phyloP scores from a whole-genome alignment of 2,797 vertebrate genomes.

The Onychomys torridus region DNA sequence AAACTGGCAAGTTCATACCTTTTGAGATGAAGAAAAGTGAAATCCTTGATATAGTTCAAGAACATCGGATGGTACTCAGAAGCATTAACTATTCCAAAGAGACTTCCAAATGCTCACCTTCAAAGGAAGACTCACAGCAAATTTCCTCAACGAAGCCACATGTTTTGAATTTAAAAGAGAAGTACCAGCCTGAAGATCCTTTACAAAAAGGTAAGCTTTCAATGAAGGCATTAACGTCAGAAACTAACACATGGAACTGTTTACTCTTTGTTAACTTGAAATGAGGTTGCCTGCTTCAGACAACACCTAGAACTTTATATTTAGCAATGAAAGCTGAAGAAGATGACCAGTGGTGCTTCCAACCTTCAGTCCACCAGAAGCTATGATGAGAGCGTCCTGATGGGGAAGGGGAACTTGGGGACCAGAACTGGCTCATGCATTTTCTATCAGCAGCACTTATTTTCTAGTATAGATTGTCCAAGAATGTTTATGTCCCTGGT shows the following conservation, averaged over 20 bases:
- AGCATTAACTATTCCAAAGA: constrained; percentile 32
- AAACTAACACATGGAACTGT: not conserved
- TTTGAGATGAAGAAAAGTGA: constrained; percentile 47
- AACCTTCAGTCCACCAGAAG: not conserved
- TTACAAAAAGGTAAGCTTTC: constrained; percentile 68
- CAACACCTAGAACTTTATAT: not conserved
- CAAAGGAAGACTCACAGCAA: not conserved
- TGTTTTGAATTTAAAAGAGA: constrained; percentile 50
- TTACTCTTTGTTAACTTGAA: not conserved
- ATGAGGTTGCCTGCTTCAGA: not conserved
- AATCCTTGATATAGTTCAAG: not conserved
- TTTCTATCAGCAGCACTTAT: not conserved
- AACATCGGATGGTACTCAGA: not conserved
- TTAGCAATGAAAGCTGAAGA: not conserved
- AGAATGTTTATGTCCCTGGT: not conserved
- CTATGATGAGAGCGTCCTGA: not conserved
- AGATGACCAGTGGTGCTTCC: not conserved
- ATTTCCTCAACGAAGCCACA: not conserved
- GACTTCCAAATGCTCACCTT: not conserved
- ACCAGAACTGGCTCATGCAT: not conserved
- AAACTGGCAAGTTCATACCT: constrained; percentile 66
- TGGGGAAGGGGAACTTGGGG: not conserved
- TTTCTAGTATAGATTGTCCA: not conserved
- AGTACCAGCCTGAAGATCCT: not conserved
- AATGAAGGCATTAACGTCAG: not conserved